Percentiles rank a stretch among this genome's conserved stretches.
Conservation (phyloP, 2,113 vertebrate genomes). For the Amazona vittata region DNA sequence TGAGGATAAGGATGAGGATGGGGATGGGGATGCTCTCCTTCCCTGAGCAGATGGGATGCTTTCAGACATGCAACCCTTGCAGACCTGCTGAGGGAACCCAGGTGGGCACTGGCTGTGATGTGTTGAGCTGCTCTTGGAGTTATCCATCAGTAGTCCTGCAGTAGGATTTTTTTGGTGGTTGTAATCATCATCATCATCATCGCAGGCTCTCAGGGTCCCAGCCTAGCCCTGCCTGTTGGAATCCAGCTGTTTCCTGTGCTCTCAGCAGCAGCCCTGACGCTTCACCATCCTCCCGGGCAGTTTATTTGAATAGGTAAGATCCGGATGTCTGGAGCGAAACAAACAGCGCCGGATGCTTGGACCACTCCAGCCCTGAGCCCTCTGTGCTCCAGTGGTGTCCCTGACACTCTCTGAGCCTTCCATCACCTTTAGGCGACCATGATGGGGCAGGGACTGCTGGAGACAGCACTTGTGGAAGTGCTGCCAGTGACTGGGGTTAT, state of each 20-base stretch:
- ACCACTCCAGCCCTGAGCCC: not conserved
- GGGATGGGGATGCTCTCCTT: not conserved
- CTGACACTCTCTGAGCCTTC: not conserved
- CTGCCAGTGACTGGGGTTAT: not conserved
- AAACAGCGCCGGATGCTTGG: not conserved
- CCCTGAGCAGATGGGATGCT: not conserved
- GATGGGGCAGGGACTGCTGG: fast-evolving
- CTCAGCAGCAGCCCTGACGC: not conserved
- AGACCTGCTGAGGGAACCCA: not conserved
- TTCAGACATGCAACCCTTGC: not conserved
- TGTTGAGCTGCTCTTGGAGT: not conserved
- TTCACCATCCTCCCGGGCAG: fast-evolving
- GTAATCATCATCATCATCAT: not conserved
- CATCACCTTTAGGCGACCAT: fast-evolving
- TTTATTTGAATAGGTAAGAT: constrained; percentile 9
- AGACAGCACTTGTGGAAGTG: not conserved
- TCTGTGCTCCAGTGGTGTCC: fast-evolving
- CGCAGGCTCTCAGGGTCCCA: not conserved
- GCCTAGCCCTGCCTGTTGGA: not conserved
- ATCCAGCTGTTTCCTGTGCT: not conserved
- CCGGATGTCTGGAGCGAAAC: not conserved
- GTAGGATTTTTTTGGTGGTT: not conserved
- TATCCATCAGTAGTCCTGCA: not conserved
- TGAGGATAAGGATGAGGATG: not conserved
- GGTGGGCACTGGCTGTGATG: fast-evolving